phyloP scores from a whole-genome alignment of 1,140 invertebrate species.

The Acromyrmex charruanus region DNA sequence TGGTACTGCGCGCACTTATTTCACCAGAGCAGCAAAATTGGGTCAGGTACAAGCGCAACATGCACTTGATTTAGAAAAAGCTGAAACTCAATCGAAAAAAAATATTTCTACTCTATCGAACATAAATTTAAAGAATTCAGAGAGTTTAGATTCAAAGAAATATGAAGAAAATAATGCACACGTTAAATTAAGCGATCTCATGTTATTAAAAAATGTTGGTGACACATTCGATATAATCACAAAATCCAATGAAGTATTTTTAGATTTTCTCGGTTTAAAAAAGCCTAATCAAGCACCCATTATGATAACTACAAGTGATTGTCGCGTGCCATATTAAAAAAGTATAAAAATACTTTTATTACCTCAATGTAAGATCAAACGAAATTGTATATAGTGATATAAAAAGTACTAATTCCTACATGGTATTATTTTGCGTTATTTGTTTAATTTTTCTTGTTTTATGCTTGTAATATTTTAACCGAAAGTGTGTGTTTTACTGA shows the following conservation, averaged over 20 bases:
- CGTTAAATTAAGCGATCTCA: constrained; percentile 64
- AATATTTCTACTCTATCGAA: background rate
- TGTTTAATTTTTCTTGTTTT: background rate
- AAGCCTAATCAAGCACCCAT: constrained; percentile 64
- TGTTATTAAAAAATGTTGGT: constrained; percentile 15
- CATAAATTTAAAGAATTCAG: background rate
- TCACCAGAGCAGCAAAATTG: constrained; percentile 87
- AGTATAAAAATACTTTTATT: constrained; percentile 19
- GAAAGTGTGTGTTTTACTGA: too few species aligned
- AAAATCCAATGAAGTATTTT: constrained; percentile 74
- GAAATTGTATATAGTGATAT: background rate
- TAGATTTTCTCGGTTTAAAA: constrained; percentile 74
- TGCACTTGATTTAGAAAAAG: constrained; percentile 84
- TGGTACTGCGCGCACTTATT: constrained; percentile 85
- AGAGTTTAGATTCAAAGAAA: background rate
- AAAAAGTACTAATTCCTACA: constrained; percentile 8
- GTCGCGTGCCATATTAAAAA: constrained; percentile 65
- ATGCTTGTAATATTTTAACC: background rate
- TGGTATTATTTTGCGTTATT: constrained; percentile 7
- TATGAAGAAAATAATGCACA: constrained; percentile 34
- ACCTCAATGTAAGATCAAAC: background rate
- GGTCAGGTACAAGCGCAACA: constrained; percentile 87
- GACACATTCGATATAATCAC: background rate
- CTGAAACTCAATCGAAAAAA: constrained; percentile 26
- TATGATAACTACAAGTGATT: constrained; percentile 27